These are phyloP conservation scores for Sinocyclocheilus maitianheensis DNA, from an alignment of 2,113 vertebrate genomes.

Conservation along the genomic window DNA sequence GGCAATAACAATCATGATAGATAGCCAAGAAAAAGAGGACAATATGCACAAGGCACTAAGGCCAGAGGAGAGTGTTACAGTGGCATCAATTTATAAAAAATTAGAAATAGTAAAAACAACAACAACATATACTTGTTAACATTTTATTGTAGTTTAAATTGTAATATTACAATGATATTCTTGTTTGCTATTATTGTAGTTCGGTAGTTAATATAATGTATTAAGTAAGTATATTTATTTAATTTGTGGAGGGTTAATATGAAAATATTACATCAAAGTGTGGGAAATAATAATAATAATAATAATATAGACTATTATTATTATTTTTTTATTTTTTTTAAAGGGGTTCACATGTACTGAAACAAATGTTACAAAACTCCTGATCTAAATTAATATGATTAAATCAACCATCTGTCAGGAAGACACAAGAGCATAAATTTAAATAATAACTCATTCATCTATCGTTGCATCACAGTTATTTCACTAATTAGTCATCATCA, in stretches of 20 bases:
- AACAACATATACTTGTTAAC: no score
- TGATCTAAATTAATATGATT: neutral
- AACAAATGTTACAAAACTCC: no score
- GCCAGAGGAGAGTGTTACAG: neutral
- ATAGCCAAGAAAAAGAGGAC: neutral
- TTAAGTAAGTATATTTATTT: neutral
- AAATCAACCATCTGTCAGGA: neutral
- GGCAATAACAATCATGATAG: conserved; percentile 23
- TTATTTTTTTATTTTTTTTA: no score
- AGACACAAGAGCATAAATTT: neutral
- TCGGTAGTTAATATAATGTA: neutral
- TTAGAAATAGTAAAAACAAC: no score
- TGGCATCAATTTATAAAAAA: neutral
- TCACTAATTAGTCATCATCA: neutral
- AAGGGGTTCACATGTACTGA: neutral
- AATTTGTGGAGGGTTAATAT: neutral
- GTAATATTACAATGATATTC: no score
- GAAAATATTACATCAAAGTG: neutral
- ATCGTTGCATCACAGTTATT: neutral
- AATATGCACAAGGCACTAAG: neutral
- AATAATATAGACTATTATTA: no score
- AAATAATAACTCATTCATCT: neutral
- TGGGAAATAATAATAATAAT: neutral
- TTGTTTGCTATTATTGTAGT: neutral
- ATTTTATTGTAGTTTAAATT: no score